Conservation (phyloP, 2,797 vertebrate species). For the Phalloptychus januarius region DNA sequence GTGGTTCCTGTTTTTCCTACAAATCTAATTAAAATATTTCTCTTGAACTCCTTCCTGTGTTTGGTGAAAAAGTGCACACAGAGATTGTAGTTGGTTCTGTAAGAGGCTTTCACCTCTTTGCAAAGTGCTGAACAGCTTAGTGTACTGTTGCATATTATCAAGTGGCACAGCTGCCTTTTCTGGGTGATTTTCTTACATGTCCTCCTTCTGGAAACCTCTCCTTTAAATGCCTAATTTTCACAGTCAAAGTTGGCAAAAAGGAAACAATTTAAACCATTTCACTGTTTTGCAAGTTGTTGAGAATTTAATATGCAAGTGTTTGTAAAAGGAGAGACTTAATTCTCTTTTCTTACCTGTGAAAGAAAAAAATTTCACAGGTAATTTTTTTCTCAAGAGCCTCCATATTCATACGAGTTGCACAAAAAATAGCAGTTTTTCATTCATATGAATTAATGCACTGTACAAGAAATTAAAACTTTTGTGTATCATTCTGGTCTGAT, state of each 20-base stretch:
- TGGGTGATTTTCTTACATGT: conserved; percentile 37
- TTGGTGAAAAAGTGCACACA: conserved; percentile 38
- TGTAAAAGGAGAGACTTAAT: neutral
- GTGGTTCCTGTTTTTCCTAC: neutral
- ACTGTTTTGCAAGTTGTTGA: neutral
- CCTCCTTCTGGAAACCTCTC: conserved; percentile 17
- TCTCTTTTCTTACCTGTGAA: neutral
- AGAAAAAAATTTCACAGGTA: too few relatives aligned
- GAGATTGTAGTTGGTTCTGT: conserved; percentile 29
- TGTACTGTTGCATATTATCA: conserved; percentile 49
- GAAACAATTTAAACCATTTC: conserved; percentile 8
- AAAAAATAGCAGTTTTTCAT: neutral
- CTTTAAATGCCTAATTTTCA: conserved; percentile 20
- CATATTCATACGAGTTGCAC: neutral
- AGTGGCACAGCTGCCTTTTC: conserved; percentile 51
- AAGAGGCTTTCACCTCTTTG: conserved; percentile 57
- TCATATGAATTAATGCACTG: neutral
- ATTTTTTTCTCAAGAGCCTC: neutral
- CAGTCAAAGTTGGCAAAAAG: neutral
- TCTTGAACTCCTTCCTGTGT: conserved; percentile 44
- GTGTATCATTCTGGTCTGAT: neutral
- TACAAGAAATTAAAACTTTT: neutral
- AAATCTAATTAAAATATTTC: conserved; percentile 18
- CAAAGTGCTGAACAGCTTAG: conserved; percentile 53
- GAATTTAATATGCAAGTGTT: neutral